Evolutionary conservation across 2,888 invertebrate genomes (phyloP).

Genomic region (Tinea pellionella): DNA sequence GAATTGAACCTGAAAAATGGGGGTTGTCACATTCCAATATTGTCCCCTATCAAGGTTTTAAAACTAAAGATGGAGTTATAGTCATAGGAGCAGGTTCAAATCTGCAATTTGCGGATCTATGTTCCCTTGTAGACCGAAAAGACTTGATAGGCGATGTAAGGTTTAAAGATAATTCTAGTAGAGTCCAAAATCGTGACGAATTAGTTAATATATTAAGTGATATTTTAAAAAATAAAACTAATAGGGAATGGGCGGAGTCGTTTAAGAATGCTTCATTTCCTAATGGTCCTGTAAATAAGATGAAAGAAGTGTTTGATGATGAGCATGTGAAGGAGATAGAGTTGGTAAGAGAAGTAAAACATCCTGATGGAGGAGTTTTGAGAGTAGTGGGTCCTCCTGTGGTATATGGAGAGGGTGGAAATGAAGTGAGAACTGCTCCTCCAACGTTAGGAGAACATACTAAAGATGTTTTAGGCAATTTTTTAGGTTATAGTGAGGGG

Average conservation of each 20-base stretch:
- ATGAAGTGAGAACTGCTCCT: conserved; percentile 78
- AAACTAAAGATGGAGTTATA: conserved; percentile 83
- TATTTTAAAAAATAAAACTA: conserved; percentile 71
- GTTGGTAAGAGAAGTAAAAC: conserved; percentile 78
- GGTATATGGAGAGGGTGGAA: conserved; percentile 78
- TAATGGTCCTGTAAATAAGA: conserved; percentile 89
- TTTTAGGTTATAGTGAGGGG: conserved; percentile 72
- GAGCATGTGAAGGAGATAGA: conserved; percentile 81
- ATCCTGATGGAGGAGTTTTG: conserved; percentile 76
- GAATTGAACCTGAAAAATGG: conserved; percentile 80
- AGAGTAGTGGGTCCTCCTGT: conserved; percentile 91
- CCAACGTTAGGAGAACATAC: conserved; percentile 93
- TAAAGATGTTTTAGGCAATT: conserved; percentile 73
- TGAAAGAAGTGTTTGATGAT: conserved; percentile 88
- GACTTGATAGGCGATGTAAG: conserved; percentile 72
- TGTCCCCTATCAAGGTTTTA: conserved; percentile 94
- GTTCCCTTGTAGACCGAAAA: conserved; percentile 70
- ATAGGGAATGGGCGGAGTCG: conserved; percentile 77
- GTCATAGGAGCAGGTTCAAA: conserved; percentile 92
- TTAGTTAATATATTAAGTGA: conserved; percentile 73
- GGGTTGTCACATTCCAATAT: conserved; percentile 96
- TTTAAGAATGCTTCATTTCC: conserved; percentile 85
- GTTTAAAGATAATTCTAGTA: conserved; percentile 77
- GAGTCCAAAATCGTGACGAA: conserved; percentile 81
- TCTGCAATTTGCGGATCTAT: conserved; percentile 80